Conservation (phyloP, 2,797 vertebrate genomes). For the Galagoides demidoff region DNA sequence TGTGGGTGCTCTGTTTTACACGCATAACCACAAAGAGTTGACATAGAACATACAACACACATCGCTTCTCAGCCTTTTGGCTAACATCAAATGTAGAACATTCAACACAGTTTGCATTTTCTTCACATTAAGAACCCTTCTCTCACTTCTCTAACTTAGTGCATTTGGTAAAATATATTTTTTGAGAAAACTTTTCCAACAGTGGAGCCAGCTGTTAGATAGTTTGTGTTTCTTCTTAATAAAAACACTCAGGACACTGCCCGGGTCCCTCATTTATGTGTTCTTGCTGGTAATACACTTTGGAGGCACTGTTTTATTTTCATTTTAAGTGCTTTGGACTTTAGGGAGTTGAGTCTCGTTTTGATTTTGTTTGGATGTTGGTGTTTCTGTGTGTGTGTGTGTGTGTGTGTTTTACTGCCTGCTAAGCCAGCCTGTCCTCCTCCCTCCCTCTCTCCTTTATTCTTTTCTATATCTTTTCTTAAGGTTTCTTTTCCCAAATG, state of each 20-base stretch:
- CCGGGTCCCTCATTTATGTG: background rate
- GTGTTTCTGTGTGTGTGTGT: no score
- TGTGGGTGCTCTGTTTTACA: slow-evolving; percentile 5
- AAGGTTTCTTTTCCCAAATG: background rate
- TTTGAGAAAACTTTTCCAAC: slow-evolving; percentile 40
- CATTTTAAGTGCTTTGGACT: slow-evolving; percentile 38
- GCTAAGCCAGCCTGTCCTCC: background rate
- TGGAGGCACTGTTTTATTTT: slow-evolving; percentile 11
- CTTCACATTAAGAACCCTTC: background rate
- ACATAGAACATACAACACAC: slow-evolving; percentile 41
- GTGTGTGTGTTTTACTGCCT: background rate
- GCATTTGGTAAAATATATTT: slow-evolving; percentile 55
- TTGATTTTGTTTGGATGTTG: background rate
- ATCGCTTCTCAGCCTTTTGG: no score
- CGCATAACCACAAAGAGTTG: background rate
- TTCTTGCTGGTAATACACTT: slow-evolving; percentile 25
- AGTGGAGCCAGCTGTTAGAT: slow-evolving; percentile 14
- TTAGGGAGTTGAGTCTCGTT: slow-evolving; percentile 40
- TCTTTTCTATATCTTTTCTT: background rate
- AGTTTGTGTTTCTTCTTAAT: slow-evolving; percentile 53
- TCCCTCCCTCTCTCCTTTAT: background rate
- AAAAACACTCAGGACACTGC: background rate
- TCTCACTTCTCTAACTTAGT: background rate
- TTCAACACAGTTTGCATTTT: slow-evolving; percentile 46
- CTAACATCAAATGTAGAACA: background rate